These are phyloP conservation scores for Lordiphosa clarofinis DNA, from an alignment of 1,140 invertebrate genomes.

Conservation along the genomic window DNA sequence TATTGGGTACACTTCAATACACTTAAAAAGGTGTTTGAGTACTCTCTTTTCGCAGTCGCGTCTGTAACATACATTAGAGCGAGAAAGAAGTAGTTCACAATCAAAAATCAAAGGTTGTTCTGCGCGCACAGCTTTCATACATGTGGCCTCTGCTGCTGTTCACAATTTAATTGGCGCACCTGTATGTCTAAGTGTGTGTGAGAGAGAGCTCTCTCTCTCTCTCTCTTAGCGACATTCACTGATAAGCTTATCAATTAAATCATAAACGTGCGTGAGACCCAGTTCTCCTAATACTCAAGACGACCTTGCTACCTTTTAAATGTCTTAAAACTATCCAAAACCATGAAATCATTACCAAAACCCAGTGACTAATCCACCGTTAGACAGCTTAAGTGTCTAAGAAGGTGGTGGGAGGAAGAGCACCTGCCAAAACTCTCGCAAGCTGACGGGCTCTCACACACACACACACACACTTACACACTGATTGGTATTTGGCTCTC, in stretches of 20 bases:
- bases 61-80: too few species aligned
- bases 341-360: slow-evolving; percentile 8
- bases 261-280: slow-evolving; percentile 18
- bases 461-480: background rate
- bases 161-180: background rate
- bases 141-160: too few species aligned
- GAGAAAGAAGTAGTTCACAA: too few species aligned
- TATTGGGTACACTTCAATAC: too few species aligned
- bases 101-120: too few species aligned
- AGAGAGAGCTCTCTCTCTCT: too few species aligned
- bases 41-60: too few species aligned
- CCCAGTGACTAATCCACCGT: slow-evolving; percentile 20
- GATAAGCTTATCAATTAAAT: slow-evolving; percentile 18
- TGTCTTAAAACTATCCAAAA: too few species aligned
- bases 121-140: too few species aligned
- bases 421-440: slow-evolving; percentile 11
- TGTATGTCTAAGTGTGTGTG: background rate
- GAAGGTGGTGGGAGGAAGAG: slow-evolving; percentile 4
- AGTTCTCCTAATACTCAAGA: background rate
- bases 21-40: too few species aligned
- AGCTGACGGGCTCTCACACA: slow-evolving; percentile 7
- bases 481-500: slow-evolving; percentile 12
- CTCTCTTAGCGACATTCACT: background rate
- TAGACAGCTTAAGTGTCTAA: slow-evolving; percentile 18
- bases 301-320: slow-evolving; percentile 19